These are phyloP conservation scores for Cataglyphis hispanica DNA, from an alignment of 1,140 invertebrate genomes.

Conservation along the genomic window DNA sequence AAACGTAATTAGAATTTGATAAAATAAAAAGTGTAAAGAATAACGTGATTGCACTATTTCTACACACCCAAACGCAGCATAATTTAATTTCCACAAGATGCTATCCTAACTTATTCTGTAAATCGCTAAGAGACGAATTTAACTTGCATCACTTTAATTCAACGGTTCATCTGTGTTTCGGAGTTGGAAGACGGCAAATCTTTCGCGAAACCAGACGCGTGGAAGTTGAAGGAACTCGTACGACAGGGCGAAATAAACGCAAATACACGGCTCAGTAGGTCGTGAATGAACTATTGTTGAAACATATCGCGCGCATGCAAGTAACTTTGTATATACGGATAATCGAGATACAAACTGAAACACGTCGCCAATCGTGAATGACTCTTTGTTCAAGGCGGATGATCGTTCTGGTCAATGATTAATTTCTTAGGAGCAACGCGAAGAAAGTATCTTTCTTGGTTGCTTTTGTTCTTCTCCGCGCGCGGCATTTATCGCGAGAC, in stretches of 20 bases:
- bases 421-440: constrained; percentile 57
- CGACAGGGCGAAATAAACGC: background rate
- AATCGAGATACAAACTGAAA: constrained; percentile 51
- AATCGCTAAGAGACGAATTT: background rate
- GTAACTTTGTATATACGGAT: constrained; percentile 18
- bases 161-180: constrained; percentile 8
- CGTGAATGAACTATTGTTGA: constrained; percentile 67
- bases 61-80: background rate
- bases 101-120: background rate
- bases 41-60: background rate
- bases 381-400: constrained; percentile 62
- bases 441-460: background rate
- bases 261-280: background rate
- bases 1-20: background rate
- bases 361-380: constrained; percentile 57
- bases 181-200: background rate
- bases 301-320: constrained; percentile 6
- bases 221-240: background rate
- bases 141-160: background rate
- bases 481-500: background rate
- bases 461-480: background rate
- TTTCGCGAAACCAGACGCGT: constrained; percentile 6
- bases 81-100: background rate
- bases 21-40: background rate
- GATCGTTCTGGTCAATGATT: constrained; percentile 59